Base-by-base conservation (phyloP, 2,888 invertebrate species). In the Seira sanloemensis region DNA sequence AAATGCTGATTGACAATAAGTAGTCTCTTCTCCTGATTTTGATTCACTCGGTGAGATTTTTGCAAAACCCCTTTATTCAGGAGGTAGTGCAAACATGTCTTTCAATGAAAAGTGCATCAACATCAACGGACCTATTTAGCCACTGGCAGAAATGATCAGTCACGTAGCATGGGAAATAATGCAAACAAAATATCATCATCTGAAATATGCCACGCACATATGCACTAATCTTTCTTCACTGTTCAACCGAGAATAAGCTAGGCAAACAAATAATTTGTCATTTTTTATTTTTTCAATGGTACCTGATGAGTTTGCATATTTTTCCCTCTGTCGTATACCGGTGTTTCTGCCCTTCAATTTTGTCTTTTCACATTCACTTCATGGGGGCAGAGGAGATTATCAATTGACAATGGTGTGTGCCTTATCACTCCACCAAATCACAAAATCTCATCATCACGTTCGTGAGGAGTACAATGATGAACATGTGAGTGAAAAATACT, bases 281-380 rank as follows among this genome's bases (percentile, higher is more conserved):
- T 37, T 37, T 37, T 9, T 9, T 37, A 37, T 62, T 58, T 67
- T 76, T 67, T 21, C 19, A 67, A 18, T 23, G 19, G 37, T 66
- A 26, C 65, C 2, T n/a, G 54, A 76, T 76, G 76, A 76, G 27
- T 50, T 76, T 67, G 76, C 76, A 76, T 12, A 27, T 76, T 76
- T 76, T 67, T 19, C 21, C 50, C 37, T 50, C 12, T n/a, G n/a
- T n/a, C n/a, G n/a, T n/a, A n/a, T n/a, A n/a, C n/a, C n/a, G n/a
- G n/a, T n/a, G n/a, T 27, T 18, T 9, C n/a, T 27, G 27, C 18
- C 21, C 9, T 16, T 16, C 7, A 62, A 7, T 27, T 26, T 24
- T 21, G 18, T 24, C 73, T 26, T 73, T 25, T 12, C 25, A 37
- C 37, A 37, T 37, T 9, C 37, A 27, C 26, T 25, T 21, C 19